Base-by-base conservation (phyloP, 2,113 vertebrate species). In the Neoarius graeffei region DNA sequence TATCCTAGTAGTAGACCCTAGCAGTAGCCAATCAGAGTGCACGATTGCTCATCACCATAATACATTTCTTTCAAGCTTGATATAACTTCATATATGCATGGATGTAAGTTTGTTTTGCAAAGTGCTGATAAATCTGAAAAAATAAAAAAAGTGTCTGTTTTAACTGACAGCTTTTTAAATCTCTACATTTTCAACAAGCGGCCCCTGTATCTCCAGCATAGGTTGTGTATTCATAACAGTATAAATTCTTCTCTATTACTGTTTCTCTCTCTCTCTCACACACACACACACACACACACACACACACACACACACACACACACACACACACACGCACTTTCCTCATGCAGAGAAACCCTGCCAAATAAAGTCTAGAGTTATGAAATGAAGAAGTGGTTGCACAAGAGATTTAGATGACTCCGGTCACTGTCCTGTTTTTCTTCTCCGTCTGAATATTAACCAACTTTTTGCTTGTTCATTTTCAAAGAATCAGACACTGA, bases 401-500 rank as follows among this genome's bases (percentile, higher is more conserved):
- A 59, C 54, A 35, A 81, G n/a, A 81, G 15, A 30, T 19, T 35
- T 30, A 9, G 7, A 5, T 59, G 79, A 30, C 27, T 81, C 79
- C 9, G 79, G 56, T 81, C 56, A 81, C 79, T 81, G 79, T 81
- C 79, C 15, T 81, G 79, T 35, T 81, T 59, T 30, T 59, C n/a
- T 59, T 81, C 54, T 59, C 11, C 7, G 6, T 23, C 48, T 48
- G 25, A 25, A 52, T 76, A 25, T 25, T 50, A 11, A 50, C 48
- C 11, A 8, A 54, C 2, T 35, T 59, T 25, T 59, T 27, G n/a
- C 27, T 59, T 7, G 14, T 80, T 19, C 0, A 23, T 3, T 54
- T 83, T 50, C 50, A n/a, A 69, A 80, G 81, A 84, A 84, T 86
- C n/a, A n/a, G 30, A 82, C 80, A 50, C 35, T 79, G 52, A 80